Evolutionary conservation across 92 coral and sea anemone genomes (phyloP).

Genomic region (Epizoanthus ramosus): DNA sequence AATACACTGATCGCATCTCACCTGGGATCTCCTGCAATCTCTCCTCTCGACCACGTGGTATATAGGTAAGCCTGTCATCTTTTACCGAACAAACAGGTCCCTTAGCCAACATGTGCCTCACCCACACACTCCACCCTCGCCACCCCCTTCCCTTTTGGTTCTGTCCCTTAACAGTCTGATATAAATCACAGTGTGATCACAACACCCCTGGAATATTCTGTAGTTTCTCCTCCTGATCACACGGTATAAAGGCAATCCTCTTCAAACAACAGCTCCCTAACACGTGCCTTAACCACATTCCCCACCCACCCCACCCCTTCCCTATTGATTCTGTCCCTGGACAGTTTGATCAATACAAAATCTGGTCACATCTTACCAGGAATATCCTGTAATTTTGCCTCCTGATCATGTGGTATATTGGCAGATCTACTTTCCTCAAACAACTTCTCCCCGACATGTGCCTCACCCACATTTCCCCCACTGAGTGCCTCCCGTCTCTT

Average conservation of each 20-base stretch:
- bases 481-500: background rate
- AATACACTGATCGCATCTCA: background rate
- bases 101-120: constrained; percentile 2
- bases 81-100: no score
- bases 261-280: background rate
- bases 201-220: constrained; percentile 2
- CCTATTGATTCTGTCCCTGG: no score
- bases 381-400: no score
- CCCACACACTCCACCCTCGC: background rate
- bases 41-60: constrained; percentile 8
- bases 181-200: background rate
- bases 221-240: constrained; percentile 18
- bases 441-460: background rate
- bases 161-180: background rate
- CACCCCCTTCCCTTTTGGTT: no score
- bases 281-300: background rate
- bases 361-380: no score
- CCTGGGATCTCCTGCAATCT: constrained; percentile 1
- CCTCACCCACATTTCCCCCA: background rate
- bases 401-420: constrained; percentile 15
- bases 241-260: constrained; percentile 18
- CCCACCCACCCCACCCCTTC: no score
- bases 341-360: no score
- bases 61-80: background rate
- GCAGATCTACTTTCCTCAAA: background rate